Evolutionary conservation across 2,888 invertebrate genomes (phyloP).

Genomic region (Apoda limacodes): DNA sequence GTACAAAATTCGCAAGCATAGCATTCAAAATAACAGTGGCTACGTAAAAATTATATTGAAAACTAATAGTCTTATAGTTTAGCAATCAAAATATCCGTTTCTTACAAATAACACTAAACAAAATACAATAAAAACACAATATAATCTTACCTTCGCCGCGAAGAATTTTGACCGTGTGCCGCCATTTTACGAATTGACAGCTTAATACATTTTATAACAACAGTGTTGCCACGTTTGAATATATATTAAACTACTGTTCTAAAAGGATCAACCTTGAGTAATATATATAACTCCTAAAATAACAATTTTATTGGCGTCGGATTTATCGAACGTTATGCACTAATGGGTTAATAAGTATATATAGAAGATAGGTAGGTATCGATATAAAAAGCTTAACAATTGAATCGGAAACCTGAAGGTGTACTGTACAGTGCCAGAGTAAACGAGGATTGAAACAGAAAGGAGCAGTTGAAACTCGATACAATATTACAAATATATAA

Average conservation of each 20-base stretch:
- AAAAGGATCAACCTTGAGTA: background rate
- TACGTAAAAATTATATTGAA: constrained; percentile 7
- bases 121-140: constrained; percentile 7
- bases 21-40: constrained; percentile 5
- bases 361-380: no score
- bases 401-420: no score
- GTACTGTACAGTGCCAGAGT: no score
- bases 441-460: no score
- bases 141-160: constrained; percentile 8
- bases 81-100: constrained; percentile 7
- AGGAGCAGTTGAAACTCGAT: no score
- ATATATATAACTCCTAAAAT: constrained; percentile 4
- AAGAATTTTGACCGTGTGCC: constrained; percentile 7
- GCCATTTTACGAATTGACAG: constrained; percentile 6
- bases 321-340: constrained; percentile 4
- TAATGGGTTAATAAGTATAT: no score
- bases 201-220: background rate
- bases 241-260: constrained; percentile 1
- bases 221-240: background rate
- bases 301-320: constrained; percentile 4
- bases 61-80: constrained; percentile 7
- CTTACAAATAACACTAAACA: constrained; percentile 5
- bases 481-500: no score
- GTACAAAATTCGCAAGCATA: constrained; percentile 6
- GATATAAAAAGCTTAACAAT: no score